Base-by-base conservation (phyloP, 2,888 invertebrate species). In the Pseudococcus jackbeardsleyi region DNA sequence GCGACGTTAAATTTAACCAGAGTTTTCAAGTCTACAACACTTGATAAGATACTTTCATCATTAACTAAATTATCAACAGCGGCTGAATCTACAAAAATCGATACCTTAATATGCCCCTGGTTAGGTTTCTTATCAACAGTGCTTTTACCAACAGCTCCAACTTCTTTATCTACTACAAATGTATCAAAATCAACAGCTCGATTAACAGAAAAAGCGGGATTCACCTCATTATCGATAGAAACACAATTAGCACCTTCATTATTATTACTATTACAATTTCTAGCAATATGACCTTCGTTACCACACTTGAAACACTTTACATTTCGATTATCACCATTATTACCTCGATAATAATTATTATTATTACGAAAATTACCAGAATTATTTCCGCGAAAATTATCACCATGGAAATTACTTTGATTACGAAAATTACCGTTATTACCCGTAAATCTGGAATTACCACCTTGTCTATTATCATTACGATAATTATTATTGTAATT, bases 341-440 rank as follows among this genome's bases (percentile, higher is more conserved):
- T 46, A 46, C 46, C 9, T 50, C 50, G 9, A 50, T 50, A 3
- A 50, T 50, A 8, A 50, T 8, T 50, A 15, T 50, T 50, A 12
- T 15, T 15, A 12, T 15, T 12, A 15, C 50, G 15, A 15, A 12
- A 12, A 12, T 8, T 12, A 50, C 12, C 12, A 50, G 15, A 50
- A 15, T 50, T 50, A 12, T n/a, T n/a, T n/a, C 50, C 68, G 22
- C 68, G n/a, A 26, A 22, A 22, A 19, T 68, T 68, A 68, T 22
- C 22, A 68, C 22, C 4, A 19, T 68, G 15, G 22, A 68, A 22
- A 68, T 68, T 68, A 68, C 68, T 8, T 19, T 9, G 17, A 48
- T 84, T 84, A 50, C 12, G 8, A 84, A 11, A 42, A 84, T 50
- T 84, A 50, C 84, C 50, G 50, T 19, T 15, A 84, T n/a, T 17